phyloP scores from a whole-genome alignment of 2,888 invertebrate species.

The Polymixis flavicincta region DNA sequence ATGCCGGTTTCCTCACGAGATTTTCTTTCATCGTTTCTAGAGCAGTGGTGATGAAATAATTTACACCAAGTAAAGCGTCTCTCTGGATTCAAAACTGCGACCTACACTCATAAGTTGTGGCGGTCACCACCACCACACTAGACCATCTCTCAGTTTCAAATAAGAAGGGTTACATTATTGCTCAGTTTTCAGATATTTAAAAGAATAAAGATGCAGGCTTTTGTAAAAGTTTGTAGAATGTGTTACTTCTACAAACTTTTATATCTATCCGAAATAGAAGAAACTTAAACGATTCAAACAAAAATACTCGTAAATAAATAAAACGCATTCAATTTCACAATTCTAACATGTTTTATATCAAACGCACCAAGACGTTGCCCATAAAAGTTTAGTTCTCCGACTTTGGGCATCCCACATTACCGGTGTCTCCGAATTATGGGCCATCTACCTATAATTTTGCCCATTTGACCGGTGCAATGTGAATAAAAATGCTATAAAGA shows the following conservation, averaged over 20 bases:
- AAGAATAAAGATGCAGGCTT: background rate
- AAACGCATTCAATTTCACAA: slow-evolving; percentile 50
- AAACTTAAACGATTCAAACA: slow-evolving; percentile 9
- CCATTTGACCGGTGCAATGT: slow-evolving; percentile 47
- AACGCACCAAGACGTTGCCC: slow-evolving; percentile 36
- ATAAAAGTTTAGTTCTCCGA: slow-evolving; percentile 42
- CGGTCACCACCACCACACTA: too few relatives aligned
- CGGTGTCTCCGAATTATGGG: slow-evolving; percentile 49
- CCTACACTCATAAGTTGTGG: too few relatives aligned
- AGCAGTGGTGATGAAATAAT: too few relatives aligned
- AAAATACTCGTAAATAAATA: slow-evolving; percentile 36
- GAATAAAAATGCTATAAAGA: slow-evolving; percentile 61
- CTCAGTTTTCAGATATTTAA: background rate
- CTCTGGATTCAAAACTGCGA: too few relatives aligned
- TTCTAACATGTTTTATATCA: slow-evolving; percentile 37
- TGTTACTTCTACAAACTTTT: too few relatives aligned
- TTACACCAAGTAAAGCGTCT: too few relatives aligned
- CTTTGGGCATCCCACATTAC: slow-evolving; percentile 35
- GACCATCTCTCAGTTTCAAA: background rate
- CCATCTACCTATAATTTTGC: slow-evolving; percentile 51
- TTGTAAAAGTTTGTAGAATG: too few relatives aligned
- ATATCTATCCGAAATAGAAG: background rate
- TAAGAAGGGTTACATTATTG: background rate
- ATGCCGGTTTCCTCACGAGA: too few relatives aligned
- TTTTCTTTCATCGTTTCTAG: too few relatives aligned